phyloP scores from a whole-genome alignment of 2,888 invertebrate genomes.

The Pachydiplax longipennis region DNA sequence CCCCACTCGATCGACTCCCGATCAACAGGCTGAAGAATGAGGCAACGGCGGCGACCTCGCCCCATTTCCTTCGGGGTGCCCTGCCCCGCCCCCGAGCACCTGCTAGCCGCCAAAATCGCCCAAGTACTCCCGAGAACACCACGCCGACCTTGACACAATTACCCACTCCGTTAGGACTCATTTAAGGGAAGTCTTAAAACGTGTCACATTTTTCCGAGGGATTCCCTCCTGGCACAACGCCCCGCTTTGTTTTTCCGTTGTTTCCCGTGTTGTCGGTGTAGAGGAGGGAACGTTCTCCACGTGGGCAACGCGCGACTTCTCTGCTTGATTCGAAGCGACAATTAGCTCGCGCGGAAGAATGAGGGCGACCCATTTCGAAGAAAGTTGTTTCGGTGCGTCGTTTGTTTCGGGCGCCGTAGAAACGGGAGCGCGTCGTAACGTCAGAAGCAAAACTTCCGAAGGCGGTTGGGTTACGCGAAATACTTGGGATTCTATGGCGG shows the following conservation, averaged over 20 bases:
- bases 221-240: background rate
- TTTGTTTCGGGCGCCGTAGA: background rate
- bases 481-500: too few species aligned
- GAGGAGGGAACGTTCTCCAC: too few species aligned
- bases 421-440: background rate
- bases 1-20: background rate
- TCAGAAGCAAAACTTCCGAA: too few species aligned
- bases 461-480: too few species aligned
- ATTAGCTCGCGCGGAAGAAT: background rate
- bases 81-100: background rate
- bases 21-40: background rate
- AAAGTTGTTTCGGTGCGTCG: background rate
- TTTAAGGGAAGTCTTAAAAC: background rate
- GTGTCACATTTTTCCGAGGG: background rate
- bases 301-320: background rate
- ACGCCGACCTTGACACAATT: slow-evolving; percentile 4
- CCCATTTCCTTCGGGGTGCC: background rate
- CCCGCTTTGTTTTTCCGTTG: background rate
- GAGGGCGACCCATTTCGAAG: background rate
- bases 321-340: background rate
- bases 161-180: background rate
- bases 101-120: background rate
- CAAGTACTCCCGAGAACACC: background rate
- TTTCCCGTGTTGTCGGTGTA: background rate
- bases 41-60: background rate